phyloP scores from a whole-genome alignment of 2,888 invertebrate species.

The Ormyrus rosae region DNA sequence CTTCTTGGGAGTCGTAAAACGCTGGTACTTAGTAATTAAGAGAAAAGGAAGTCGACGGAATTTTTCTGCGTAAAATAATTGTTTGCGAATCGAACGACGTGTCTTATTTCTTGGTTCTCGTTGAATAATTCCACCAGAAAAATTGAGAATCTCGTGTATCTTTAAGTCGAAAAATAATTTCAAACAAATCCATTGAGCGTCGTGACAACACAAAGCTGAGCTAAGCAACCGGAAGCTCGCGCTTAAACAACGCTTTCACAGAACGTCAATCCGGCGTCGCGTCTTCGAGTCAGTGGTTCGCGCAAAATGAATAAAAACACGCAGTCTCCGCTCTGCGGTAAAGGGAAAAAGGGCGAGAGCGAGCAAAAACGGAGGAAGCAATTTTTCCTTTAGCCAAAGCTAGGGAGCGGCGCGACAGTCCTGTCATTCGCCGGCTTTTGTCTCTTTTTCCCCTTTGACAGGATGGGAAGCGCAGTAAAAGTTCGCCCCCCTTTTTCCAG shows the following conservation, averaged over 20 bases:
- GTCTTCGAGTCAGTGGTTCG: not conserved
- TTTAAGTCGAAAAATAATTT: not conserved
- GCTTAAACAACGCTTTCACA: not conserved
- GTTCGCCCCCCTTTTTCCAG: not conserved
- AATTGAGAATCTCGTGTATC: no score
- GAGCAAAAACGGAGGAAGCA: constrained; percentile 23
- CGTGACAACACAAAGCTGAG: no score
- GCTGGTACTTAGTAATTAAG: no score
- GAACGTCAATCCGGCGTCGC: constrained; percentile 2
- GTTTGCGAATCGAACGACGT: no score
- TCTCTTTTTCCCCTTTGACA: constrained; percentile 16
- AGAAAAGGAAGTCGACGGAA: no score
- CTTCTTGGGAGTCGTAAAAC: no score
- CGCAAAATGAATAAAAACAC: constrained; percentile 4
- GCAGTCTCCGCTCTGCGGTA: not conserved
- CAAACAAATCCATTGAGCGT: not conserved
- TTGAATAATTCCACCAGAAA: no score
- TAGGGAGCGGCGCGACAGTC: constrained; percentile 2
- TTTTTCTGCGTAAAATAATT: no score
- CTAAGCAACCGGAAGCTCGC: not conserved
- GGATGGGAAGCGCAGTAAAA: not conserved
- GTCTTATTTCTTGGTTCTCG: no score
- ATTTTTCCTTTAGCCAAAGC: constrained; percentile 22
- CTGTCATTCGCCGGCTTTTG: constrained; percentile 47
- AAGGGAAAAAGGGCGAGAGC: not conserved